Evolutionary conservation across 2,797 vertebrate species (phyloP).

Genomic region (Sebastes cheni): DNA sequence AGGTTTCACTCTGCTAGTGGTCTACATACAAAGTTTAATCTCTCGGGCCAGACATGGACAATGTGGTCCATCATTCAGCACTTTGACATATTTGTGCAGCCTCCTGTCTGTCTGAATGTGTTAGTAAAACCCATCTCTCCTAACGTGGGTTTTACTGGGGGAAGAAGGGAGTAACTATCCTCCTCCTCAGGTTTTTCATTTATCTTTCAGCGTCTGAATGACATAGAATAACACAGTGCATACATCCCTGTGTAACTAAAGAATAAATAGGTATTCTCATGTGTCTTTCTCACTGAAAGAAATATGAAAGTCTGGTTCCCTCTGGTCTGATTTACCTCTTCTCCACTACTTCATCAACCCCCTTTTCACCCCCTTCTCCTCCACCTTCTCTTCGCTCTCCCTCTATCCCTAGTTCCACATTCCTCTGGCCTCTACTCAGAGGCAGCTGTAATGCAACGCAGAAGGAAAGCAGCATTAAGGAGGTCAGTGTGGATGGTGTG

Average conservation of each 20-base stretch:
- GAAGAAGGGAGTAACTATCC: neutral
- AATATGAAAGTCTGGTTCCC: neutral
- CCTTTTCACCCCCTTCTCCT: neutral
- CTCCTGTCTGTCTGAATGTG: neutral
- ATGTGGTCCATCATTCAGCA: neutral
- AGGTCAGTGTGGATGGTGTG: slow-evolving; percentile 40
- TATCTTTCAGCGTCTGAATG: neutral
- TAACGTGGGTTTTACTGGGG: neutral
- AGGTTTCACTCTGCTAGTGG: neutral
- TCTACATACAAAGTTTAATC: neutral
- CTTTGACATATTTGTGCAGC: neutral
- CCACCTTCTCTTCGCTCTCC: slow-evolving; percentile 5
- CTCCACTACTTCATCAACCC: slow-evolving; percentile 4
- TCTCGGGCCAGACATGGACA: neutral
- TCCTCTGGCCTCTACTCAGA: slow-evolving; percentile 66
- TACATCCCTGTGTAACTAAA: neutral
- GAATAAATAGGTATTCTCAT: slow-evolving; percentile 11
- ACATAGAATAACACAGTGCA: neutral
- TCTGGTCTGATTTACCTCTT: slow-evolving; percentile 33
- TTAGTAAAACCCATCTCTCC: neutral
- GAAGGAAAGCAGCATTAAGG: slow-evolving; percentile 39
- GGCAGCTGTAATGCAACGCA: slow-evolving; percentile 60
- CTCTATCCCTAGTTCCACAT: slow-evolving; percentile 44
- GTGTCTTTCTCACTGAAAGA: neutral
- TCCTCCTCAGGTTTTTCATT: neutral